Base-by-base conservation (phyloP, 2,888 invertebrate genomes). In the Crepidodera aurea region DNA sequence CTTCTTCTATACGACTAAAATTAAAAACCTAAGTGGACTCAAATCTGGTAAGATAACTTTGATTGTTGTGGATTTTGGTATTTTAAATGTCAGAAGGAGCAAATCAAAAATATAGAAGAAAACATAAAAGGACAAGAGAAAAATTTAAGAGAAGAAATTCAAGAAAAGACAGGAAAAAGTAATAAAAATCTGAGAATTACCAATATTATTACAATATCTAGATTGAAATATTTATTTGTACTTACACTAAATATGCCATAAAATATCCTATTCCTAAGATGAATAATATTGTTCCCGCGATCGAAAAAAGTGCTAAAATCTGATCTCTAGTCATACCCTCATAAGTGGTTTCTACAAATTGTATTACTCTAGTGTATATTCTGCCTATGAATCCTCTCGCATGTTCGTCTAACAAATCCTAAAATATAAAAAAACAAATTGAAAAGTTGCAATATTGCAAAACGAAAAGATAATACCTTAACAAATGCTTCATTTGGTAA, bases 341-440 rank as follows among this genome's bases (percentile, higher is more conserved):
- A 50, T 88, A 85, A 18, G 91, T 82, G 69, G 89, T 88, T 77
- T 92, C 92, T 51, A 88, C 84, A 74, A 90, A 86, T 71, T 90
- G 84, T 29, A 88, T 82, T 51, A 90, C 80, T 73, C 85, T 87
- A 55, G 85, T 85, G 66, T 90, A 82, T 51, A 91, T 86, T 71
- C 88, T 87, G 69, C 90, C 88, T 59, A 91, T 82, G 51, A 90
- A 84, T 50, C 92, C 88, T 73, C 87, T 85, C 0, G 90, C 90
- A 70, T 91, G 90, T 78, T 93, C 93, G 79, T 93, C 93, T 13
- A 90, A 83, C 53, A 93, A 79, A 78, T 92, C 91, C 88, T 91
- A 75, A 48, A 79, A 77, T 34, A 1, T 6, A 32, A 32, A 32
- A 32, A 40, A 40, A 34, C 1, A 34, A 34, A 34, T 34, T n/a